These are phyloP conservation scores for Malurus splendens DNA, from an alignment of 2,797 vertebrate species.

Conservation along the genomic window DNA sequence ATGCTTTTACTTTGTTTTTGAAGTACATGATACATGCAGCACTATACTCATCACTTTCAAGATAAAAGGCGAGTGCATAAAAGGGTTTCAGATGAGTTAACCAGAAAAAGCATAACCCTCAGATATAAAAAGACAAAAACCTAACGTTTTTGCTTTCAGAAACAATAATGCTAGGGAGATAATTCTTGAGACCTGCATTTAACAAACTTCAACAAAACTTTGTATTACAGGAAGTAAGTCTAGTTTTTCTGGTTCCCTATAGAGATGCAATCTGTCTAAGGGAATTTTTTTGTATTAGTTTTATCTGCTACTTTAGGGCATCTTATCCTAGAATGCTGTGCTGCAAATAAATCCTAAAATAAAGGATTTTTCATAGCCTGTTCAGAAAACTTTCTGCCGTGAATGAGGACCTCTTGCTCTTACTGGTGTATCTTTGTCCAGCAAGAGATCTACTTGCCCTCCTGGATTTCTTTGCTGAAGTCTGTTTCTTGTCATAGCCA, in stretches of 20 bases:
- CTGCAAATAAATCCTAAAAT: neutral
- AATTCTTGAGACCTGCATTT: neutral
- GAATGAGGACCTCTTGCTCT: neutral
- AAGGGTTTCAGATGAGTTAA: neutral
- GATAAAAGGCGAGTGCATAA: constrained; percentile 8
- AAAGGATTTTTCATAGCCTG: neutral
- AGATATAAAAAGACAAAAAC: neutral
- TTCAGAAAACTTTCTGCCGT: neutral
- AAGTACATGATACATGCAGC: neutral
- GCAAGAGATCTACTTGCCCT: neutral
- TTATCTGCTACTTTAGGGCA: neutral
- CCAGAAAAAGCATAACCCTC: neutral
- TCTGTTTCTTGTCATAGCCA: neutral
- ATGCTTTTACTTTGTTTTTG: constrained; percentile 3
- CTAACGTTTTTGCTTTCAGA: neutral
- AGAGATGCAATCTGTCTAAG: neutral
- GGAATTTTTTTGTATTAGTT: neutral
- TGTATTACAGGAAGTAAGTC: neutral
- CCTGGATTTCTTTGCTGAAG: neutral
- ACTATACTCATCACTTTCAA: neutral
- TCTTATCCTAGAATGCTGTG: neutral
- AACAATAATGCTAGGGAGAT: neutral
- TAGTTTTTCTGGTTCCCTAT: neutral
- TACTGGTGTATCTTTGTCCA: neutral
- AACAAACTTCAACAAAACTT: neutral